Conservation (phyloP, 2,113 vertebrate genomes). For the Centrocercus urophasianus region DNA sequence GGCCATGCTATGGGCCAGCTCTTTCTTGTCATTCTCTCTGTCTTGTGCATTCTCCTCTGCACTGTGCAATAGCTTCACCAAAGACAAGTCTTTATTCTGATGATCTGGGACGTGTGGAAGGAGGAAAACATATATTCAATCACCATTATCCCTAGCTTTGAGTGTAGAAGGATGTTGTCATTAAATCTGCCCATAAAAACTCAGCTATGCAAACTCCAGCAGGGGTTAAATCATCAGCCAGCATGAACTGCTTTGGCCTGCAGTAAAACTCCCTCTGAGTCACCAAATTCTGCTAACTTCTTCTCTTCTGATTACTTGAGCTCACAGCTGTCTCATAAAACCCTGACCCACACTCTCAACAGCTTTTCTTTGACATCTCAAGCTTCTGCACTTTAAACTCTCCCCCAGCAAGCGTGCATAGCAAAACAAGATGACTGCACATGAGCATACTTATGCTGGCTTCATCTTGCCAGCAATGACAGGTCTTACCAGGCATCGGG, state of each 20-base stretch:
- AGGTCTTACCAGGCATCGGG: neutral
- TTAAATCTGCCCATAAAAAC: neutral
- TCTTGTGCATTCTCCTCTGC: neutral
- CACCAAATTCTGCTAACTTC: conserved; percentile 32
- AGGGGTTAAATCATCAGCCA: neutral
- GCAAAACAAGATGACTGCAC: fast-evolving
- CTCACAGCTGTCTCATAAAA: neutral
- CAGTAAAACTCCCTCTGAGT: conserved; percentile 24
- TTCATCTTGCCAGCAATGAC: neutral
- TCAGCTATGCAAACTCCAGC: neutral
- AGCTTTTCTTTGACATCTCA: neutral
- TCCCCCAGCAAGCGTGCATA: fast-evolving
- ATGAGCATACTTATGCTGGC: neutral
- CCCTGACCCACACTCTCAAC: neutral
- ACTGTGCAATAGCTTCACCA: neutral
- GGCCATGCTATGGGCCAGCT: neutral
- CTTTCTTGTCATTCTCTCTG: neutral
- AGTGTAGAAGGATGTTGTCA: neutral
- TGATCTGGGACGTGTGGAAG: neutral
- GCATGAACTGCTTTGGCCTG: neutral
- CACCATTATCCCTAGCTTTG: neutral
- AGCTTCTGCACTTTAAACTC: neutral
- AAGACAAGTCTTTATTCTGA: neutral
- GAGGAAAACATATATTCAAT: neutral
- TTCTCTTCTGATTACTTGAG: conserved; percentile 43